Conservation (phyloP, 2,888 invertebrate genomes). For the Anthrax anthrax region DNA sequence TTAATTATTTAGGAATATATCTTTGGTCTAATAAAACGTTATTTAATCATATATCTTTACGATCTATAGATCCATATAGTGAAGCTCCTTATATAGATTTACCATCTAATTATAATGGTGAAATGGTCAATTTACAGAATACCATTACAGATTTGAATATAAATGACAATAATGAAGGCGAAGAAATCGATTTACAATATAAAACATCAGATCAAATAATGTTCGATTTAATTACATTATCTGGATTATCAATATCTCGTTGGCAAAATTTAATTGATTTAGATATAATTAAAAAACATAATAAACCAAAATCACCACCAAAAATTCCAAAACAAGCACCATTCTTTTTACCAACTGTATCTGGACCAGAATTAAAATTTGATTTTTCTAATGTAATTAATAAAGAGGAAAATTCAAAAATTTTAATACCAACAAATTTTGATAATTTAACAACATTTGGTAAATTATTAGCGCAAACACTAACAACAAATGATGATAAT, state of each 20-base stretch:
- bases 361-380: conserved; percentile 70
- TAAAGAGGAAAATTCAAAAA: conserved; percentile 33
- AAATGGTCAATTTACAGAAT: conserved; percentile 23
- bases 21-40: conserved; percentile 86
- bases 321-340: conserved; percentile 80
- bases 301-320: conserved; percentile 75
- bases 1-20: conserved; percentile 76
- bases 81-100: conserved; percentile 40
- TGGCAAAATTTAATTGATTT: conserved; percentile 85
- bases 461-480: conserved; percentile 42
- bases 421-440: conserved; percentile 43
- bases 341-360: conserved; percentile 87
- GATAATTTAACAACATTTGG: conserved; percentile 56
- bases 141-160: conserved; percentile 26
- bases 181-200: conserved; percentile 29
- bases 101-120: conserved; percentile 30
- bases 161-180: conserved; percentile 20
- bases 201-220: conserved; percentile 34
- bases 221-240: conserved; percentile 63
- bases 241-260: conserved; percentile 67
- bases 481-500: conserved; percentile 20
- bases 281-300: conserved; percentile 71
- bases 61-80: conserved; percentile 45
- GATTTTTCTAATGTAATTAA: conserved; percentile 41
- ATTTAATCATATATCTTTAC: conserved; percentile 66